Percentiles rank a stretch among this genome's conserved stretches.
These are phyloP conservation scores for Carapus acus DNA, from an alignment of 2,797 vertebrate species.

Conservation along the genomic window DNA sequence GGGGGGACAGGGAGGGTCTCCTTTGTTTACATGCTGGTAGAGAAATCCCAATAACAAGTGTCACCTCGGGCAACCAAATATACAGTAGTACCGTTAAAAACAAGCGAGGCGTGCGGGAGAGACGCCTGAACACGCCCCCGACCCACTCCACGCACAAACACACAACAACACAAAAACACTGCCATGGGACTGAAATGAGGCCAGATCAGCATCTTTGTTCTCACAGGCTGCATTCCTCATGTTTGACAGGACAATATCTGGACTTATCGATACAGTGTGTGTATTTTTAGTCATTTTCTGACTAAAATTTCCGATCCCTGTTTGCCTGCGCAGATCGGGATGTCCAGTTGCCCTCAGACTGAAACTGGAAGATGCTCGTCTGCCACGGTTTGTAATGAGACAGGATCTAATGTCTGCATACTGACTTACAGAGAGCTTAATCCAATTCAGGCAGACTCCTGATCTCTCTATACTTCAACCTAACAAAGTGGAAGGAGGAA, in stretches of 20 bases:
- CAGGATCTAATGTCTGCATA: conserved; percentile 52
- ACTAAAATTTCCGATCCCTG: conserved; percentile 37
- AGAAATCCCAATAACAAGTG: conserved; percentile 68
- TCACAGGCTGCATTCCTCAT: conserved; percentile 8
- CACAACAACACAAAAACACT: conserved; percentile 8
- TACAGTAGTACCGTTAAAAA: conserved; percentile 38
- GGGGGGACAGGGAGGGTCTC: conserved; percentile 59
- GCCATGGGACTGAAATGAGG: not conserved
- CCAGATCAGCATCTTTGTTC: conserved; percentile 40
- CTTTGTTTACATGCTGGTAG: conserved; percentile 69
- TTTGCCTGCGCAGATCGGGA: conserved; percentile 8
- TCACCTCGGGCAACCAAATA: conserved; percentile 62
- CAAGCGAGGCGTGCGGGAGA: conserved; percentile 17
- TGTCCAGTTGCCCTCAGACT: conserved; percentile 12
- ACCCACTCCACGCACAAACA: conserved; percentile 1
- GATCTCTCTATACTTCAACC: conserved; percentile 42
- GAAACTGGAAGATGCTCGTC: conserved; percentile 17
- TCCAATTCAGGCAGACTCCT: conserved; percentile 46
- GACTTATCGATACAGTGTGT: not conserved
- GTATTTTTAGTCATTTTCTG: conserved; percentile 34
- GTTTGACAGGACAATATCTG: conserved; percentile 25
- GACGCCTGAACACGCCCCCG: conserved; percentile 9
- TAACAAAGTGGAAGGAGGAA: conserved; percentile 42
- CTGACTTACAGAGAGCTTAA: conserved; percentile 47
- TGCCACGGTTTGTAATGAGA: conserved; percentile 25